phyloP scores from a whole-genome alignment of 2,113 vertebrate species.

The Lepus americanus region DNA sequence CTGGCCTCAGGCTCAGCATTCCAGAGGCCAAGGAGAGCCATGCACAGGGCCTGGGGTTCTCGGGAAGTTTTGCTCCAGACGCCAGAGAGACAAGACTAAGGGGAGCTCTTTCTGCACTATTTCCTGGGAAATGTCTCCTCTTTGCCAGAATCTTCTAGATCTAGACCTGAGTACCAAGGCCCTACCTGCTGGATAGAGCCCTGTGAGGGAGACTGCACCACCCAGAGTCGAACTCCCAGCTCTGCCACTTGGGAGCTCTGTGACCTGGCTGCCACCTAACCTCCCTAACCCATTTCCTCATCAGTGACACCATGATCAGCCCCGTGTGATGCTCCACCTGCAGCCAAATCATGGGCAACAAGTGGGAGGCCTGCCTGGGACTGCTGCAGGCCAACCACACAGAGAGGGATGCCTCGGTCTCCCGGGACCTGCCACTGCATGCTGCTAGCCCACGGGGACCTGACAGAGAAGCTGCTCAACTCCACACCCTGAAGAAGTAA shows the following conservation, averaged over 20 bases:
- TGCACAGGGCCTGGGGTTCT: background rate
- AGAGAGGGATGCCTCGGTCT: no score
- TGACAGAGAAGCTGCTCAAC: no score
- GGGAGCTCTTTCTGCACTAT: background rate
- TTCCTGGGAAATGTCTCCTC: background rate
- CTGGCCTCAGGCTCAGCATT: background rate
- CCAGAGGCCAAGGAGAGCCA: background rate
- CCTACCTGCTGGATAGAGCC: background rate
- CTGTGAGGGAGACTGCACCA: no score
- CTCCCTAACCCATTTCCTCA: background rate
- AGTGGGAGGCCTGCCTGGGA: no score
- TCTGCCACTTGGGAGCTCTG: background rate
- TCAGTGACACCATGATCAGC: background rate
- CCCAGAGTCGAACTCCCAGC: background rate
- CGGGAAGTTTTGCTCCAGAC: background rate
- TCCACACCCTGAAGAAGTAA: no score
- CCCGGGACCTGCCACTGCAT: no score
- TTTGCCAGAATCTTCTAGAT: background rate
- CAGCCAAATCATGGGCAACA: no score
- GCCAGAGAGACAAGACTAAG: accelerated
- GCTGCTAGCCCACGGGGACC: no score
- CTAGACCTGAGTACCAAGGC: background rate
- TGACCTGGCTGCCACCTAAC: background rate
- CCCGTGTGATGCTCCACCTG: no score
- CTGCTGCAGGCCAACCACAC: no score